A percentile compares a stretch with the other conserved stretches of the same genome.
These are phyloP conservation scores for Galerucella calmariensis DNA, from an alignment of 2,888 invertebrate species.

Conservation along the genomic window DNA sequence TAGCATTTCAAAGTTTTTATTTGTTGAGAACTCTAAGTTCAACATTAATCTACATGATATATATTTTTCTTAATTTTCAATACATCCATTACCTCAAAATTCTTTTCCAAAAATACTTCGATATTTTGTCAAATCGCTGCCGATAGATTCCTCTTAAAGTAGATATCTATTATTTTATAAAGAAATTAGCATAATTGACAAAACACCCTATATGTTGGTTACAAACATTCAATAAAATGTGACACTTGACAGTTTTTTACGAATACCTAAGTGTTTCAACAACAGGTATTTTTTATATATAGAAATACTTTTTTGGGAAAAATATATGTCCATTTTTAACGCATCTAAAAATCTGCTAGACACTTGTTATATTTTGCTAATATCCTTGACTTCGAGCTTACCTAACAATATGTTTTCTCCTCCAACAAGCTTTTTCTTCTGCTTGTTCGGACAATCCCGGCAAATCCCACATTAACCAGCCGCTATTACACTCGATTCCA, in stretches of 20 bases:
- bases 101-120: no score
- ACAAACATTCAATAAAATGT: neutral
- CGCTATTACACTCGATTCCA: neutral
- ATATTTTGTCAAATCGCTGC: no score
- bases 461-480: neutral
- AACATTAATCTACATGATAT: no score
- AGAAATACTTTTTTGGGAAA: neutral
- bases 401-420: neutral
- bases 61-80: no score
- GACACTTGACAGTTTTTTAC: neutral
- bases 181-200: no score
- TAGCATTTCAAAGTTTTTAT: no score
- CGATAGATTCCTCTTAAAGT: no score
- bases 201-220: no score
- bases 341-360: neutral
- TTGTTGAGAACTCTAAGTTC: no score
- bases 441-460: neutral
- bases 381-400: neutral
- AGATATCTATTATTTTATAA: no score
- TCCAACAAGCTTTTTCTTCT: neutral
- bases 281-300: conserved; percentile 20
- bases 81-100: no score
- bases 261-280: conserved; percentile 11
- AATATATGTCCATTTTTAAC: neutral
- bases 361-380: neutral